Conservation (phyloP, 2,113 vertebrate species). For the Symphodus melops region DNA sequence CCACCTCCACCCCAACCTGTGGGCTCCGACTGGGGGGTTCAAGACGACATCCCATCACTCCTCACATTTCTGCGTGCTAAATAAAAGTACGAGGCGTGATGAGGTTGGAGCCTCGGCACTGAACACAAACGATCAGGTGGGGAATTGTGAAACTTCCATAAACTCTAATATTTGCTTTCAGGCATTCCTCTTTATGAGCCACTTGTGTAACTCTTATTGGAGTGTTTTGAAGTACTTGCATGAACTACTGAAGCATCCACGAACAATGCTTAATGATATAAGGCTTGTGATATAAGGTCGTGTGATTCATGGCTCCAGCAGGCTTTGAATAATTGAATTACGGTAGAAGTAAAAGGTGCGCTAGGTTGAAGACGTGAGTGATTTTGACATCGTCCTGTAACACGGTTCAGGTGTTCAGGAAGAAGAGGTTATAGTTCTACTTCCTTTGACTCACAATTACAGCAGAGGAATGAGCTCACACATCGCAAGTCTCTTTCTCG, state of each 20-base stretch:
- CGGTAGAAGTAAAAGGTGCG: neutral
- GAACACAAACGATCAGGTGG: no score
- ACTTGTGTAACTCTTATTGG: neutral
- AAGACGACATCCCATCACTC: no score
- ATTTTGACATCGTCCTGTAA: neutral
- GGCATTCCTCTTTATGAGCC: neutral
- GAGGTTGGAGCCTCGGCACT: no score
- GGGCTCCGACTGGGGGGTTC: no score
- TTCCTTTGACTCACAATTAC: slow-evolving; percentile 1
- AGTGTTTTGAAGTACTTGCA: neutral
- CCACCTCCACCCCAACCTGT: no score
- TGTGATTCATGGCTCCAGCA: neutral
- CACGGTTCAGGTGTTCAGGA: slow-evolving; percentile 5
- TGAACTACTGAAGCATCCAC: neutral
- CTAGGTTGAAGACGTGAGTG: neutral
- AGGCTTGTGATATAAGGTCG: no score
- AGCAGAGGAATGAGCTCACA: slow-evolving; percentile 34
- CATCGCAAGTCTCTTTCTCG: slow-evolving; percentile 7
- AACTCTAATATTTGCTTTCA: slow-evolving; percentile 1
- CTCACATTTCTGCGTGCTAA: no score
- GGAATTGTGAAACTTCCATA: neutral
- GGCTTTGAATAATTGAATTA: neutral
- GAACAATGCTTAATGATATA: neutral
- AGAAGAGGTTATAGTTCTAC: slow-evolving; percentile 34
- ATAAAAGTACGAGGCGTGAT: no score